Conservation (phyloP, 2,797 vertebrate species). For the Ptychadena robeensis region DNA sequence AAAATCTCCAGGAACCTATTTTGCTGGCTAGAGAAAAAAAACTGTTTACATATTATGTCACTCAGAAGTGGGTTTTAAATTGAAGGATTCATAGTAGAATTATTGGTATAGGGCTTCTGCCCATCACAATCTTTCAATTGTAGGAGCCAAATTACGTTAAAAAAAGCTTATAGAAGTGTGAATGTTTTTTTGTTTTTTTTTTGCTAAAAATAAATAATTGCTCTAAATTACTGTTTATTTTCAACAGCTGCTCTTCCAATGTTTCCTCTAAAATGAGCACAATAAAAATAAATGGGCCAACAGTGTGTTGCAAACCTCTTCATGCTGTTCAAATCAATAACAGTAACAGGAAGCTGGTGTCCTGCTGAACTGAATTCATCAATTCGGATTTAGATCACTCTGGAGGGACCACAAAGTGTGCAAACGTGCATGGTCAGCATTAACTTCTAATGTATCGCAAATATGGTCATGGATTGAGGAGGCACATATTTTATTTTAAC, state of each 20-base stretch:
- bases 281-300: neutral
- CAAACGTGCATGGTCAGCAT: neutral
- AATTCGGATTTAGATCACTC: conserved; percentile 16
- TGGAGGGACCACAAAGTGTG: neutral
- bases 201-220: neutral
- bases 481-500: too few relatives aligned
- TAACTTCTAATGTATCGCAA: too few relatives aligned
- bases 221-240: neutral
- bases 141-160: too few relatives aligned
- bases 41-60: too few relatives aligned
- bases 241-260: neutral
- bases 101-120: too few relatives aligned
- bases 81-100: too few relatives aligned
- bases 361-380: conserved; percentile 7
- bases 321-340: conserved; percentile 15
- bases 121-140: too few relatives aligned
- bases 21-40: too few relatives aligned
- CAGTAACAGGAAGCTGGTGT: conserved; percentile 1
- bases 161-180: too few relatives aligned
- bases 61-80: too few relatives aligned
- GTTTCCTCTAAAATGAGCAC: conserved; percentile 4
- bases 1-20: too few relatives aligned
- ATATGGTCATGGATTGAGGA: too few relatives aligned
- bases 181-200: neutral
- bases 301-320: neutral